Percentiles rank a stretch among this genome's conserved stretches.
Conservation (phyloP, 2,888 invertebrate species). For the Orthosia cruda region DNA sequence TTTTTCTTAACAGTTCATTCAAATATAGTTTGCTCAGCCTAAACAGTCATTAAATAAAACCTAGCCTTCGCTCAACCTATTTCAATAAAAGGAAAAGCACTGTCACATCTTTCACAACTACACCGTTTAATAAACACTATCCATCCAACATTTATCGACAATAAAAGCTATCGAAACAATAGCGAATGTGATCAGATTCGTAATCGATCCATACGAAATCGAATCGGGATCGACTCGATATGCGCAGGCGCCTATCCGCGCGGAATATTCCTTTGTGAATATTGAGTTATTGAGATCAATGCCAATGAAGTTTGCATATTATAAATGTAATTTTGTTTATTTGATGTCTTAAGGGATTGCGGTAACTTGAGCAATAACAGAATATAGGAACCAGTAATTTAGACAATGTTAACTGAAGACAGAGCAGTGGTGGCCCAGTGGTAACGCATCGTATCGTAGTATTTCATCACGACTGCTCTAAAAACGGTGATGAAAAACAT, state of each 20-base stretch:
- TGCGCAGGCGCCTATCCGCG: slow-evolving; percentile 26
- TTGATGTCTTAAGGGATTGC: not conserved
- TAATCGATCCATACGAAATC: slow-evolving; percentile 72
- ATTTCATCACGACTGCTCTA: too few species aligned
- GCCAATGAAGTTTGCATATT: slow-evolving; percentile 49
- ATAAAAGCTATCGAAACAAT: slow-evolving; percentile 75
- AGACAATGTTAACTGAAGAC: too few species aligned
- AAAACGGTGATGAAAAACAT: too few species aligned
- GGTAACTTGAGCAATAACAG: not conserved
- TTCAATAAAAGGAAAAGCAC: not conserved
- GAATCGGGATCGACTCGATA: slow-evolving; percentile 46
- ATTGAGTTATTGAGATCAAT: slow-evolving; percentile 64
- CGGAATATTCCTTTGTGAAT: slow-evolving; percentile 52
- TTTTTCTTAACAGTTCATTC: not conserved
- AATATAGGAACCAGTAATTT: not conserved
- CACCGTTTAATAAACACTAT: slow-evolving; percentile 47
- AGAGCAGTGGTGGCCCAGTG: too few species aligned
- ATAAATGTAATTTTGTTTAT: slow-evolving; percentile 28
- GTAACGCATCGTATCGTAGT: too few species aligned
- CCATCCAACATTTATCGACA: slow-evolving; percentile 59
- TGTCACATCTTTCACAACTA: not conserved
- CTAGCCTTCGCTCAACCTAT: not conserved
- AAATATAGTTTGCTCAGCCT: not conserved
- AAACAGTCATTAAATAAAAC: not conserved
- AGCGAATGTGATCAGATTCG: slow-evolving; percentile 76